Conservation (phyloP, 64 coral and sea anemone species). For the Pocillopora damicornis region DNA sequence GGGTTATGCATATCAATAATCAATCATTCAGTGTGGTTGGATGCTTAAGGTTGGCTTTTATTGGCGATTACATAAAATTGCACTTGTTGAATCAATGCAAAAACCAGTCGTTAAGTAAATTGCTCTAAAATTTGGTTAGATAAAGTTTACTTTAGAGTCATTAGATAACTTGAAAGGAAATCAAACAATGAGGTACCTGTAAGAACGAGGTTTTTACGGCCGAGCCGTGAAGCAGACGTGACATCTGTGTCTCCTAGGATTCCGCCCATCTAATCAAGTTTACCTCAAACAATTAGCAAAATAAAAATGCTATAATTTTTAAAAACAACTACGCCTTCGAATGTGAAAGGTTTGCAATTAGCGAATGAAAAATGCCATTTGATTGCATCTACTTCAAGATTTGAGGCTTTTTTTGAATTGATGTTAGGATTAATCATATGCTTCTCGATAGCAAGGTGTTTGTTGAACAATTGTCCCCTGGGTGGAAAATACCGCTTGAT, state of each 20-base stretch:
- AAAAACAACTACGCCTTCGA: not conserved
- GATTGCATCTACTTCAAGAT: not conserved
- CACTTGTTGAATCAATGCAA: not conserved
- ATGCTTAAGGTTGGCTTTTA: too few relatives aligned
- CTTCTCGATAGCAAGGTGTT: not conserved
- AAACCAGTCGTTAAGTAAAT: not conserved
- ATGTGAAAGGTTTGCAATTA: not conserved
- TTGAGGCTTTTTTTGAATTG: not conserved
- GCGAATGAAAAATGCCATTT: not conserved
- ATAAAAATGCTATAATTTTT: not conserved
- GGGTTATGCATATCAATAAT: too few relatives aligned
- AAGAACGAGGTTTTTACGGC: not conserved
- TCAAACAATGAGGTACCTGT: slow-evolving; percentile 9
- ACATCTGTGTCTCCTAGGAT: slow-evolving; percentile 13
- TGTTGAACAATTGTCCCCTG: not conserved
- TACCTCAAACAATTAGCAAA: not conserved
- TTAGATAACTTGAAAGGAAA: not conserved
- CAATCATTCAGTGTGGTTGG: too few relatives aligned
- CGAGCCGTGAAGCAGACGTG: not conserved
- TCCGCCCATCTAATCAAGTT: not conserved
- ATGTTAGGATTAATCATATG: not conserved
- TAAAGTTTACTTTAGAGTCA: not conserved
- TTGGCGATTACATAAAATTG: too few relatives aligned
- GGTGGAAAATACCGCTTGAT: not conserved
- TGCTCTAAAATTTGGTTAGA: not conserved